phyloP scores from a whole-genome alignment of 37 sponge, comb jelly and placozoan genomes.

The Ianthella basta region DNA sequence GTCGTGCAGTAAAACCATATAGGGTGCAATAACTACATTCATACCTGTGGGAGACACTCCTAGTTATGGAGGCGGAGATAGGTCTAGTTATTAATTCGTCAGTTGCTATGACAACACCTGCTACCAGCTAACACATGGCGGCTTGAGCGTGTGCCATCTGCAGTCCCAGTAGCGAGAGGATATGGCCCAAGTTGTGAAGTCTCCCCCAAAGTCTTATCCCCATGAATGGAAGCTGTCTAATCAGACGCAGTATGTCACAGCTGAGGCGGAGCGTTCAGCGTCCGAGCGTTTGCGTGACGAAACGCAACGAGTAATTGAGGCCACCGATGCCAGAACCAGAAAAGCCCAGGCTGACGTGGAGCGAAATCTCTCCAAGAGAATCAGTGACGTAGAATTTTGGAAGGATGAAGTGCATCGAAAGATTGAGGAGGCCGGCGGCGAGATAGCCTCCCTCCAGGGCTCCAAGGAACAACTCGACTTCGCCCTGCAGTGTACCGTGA shows the following conservation, averaged over 20 bases:
- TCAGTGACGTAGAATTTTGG: conserved; percentile 89
- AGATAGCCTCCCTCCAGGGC: conserved; percentile 69
- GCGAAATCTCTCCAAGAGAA: conserved; percentile 86
- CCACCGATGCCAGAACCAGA: conserved; percentile 73
- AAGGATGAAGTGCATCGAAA: conserved; percentile 81
- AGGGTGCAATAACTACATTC: too few relatives aligned
- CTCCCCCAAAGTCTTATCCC: conserved; percentile 83
- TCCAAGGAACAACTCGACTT: conserved; percentile 75
- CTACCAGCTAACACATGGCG: too few relatives aligned
- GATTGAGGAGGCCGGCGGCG: conserved; percentile 62
- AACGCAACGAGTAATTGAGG: conserved; percentile 76
- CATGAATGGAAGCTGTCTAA: conserved; percentile 92
- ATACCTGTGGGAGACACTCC: too few relatives aligned
- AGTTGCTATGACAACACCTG: neutral
- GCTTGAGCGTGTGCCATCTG: neutral
- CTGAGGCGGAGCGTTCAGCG: conserved; percentile 77
- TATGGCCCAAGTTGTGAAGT: conserved; percentile 65
- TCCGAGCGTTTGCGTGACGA: conserved; percentile 90
- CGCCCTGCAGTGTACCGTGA: conserved; percentile 61
- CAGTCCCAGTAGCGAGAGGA: neutral
- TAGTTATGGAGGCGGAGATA: too few relatives aligned
- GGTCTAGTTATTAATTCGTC: neutral
- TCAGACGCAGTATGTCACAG: conserved; percentile 67
- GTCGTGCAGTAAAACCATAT: too few relatives aligned
- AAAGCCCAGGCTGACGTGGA: conserved; percentile 75